A percentile compares a stretch with the other conserved stretches of the same genome.
Evolutionary conservation across 2,888 invertebrate species (phyloP).

Genomic region (Melikaiella ostensackeni): DNA sequence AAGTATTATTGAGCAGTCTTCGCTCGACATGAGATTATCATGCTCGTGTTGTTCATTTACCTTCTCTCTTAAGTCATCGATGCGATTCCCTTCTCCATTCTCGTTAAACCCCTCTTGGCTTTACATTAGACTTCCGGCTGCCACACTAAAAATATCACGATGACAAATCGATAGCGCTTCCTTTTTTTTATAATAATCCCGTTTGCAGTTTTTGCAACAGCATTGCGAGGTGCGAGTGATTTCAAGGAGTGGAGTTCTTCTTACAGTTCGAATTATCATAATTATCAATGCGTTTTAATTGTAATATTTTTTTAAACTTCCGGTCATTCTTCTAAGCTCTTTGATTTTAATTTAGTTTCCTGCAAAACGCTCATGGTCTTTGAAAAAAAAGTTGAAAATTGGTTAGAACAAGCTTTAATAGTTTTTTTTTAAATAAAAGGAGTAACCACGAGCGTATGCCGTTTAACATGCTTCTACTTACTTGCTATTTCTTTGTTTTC

Average conservation of each 20-base stretch:
- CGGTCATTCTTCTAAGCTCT: constrained; percentile 11
- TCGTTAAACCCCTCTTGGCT: neutral
- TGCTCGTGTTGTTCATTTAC: neutral
- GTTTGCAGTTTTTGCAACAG: constrained; percentile 38
- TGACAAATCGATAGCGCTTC: constrained; percentile 3
- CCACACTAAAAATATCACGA: neutral
- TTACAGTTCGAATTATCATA: constrained; percentile 39
- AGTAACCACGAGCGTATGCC: constrained; percentile 55
- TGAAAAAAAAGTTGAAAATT: constrained; percentile 3
- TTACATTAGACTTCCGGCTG: constrained; percentile 1
- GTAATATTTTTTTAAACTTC: constrained; percentile 18
- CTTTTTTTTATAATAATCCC: constrained; percentile 13
- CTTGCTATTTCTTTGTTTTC: constrained; percentile 68
- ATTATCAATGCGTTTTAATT: constrained; percentile 3
- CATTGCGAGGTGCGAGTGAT: constrained; percentile 43
- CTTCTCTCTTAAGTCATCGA: neutral
- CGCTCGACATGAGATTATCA: neutral
- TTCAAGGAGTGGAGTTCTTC: constrained; percentile 19
- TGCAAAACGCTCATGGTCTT: constrained; percentile 38
- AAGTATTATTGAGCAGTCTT: neutral
- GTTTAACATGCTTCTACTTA: constrained; percentile 71
- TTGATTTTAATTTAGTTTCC: constrained; percentile 36
- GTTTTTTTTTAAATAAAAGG: neutral
- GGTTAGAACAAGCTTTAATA: no score
- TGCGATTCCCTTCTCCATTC: neutral